Base-by-base conservation (phyloP, 1,140 invertebrate species). In the Ganaspis sp. region DNA sequence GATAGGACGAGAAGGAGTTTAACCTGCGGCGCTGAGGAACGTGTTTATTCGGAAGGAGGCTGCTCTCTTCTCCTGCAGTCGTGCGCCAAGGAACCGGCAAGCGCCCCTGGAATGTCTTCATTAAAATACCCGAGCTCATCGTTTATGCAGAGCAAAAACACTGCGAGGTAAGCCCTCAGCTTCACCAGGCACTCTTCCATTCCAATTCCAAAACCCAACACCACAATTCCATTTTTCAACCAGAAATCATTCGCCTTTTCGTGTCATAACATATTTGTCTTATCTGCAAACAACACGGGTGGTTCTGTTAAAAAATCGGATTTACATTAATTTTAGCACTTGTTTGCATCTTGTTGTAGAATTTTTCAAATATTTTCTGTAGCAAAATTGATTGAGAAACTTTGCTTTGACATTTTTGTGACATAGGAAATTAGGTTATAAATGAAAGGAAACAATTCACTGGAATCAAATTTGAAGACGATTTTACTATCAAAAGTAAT, bases 101-200 rank as follows among this genome's bases (percentile, higher is more conserved):
- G 78, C 86, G 81, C 73, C 77, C 83, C 78, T 80, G 87, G 87
- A 87, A 87, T 87, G 87, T 87, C 86, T 87, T 87, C 87, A 87
- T 86, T 87, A 87, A 87, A 87, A 87, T 87, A 85, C 85, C 82
- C 80, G 78, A 73, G 83, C 86, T 87, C 86, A 88, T 88, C 84
- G 86, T 87, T 88, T 87, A 88, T 87, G 85, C 85, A 87, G 80
- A 87, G 83, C 84, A 87, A 88, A 87, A 87, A 87, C 85, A 84
- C 80, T 85, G 82, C 80, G 84, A 85, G 83, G 80, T 80, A n/a
- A 49, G 45, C 45, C 45, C 15, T 49, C 77, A 82, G 70, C 72
- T 58, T 58, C 74, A 69, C 71, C 70, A 64, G 21, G 54, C 54
- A 26, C 23, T 64, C 9, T 64, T 64, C 23, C 23, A 34, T 26